Evolutionary conservation across 1,140 invertebrate species (phyloP).

Genomic region (Scaptodrosophila lebanonensis): DNA sequence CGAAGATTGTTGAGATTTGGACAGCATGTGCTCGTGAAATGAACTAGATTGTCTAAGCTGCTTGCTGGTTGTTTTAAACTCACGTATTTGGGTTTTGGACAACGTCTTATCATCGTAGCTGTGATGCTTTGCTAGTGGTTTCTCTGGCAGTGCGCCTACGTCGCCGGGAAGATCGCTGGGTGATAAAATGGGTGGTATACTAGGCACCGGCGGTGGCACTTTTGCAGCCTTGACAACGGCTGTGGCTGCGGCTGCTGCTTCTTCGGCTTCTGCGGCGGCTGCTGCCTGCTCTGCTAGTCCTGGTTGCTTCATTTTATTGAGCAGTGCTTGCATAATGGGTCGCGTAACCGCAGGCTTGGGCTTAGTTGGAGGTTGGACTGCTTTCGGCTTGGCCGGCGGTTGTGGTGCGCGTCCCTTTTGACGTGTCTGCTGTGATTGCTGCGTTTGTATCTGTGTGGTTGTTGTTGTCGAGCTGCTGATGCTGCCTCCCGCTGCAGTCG

Average conservation of each 20-base stretch:
- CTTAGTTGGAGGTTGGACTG: constrained; percentile 34
- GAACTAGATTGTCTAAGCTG: constrained; percentile 81
- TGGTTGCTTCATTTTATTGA: constrained; percentile 70
- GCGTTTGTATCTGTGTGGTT: constrained; percentile 56
- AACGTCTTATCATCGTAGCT: constrained; percentile 81
- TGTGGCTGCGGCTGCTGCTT: constrained; percentile 17
- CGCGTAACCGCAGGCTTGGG: constrained; percentile 67
- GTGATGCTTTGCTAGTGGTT: constrained; percentile 80
- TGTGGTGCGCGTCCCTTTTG: constrained; percentile 60
- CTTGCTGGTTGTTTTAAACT: constrained; percentile 80
- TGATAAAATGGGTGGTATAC: constrained; percentile 57
- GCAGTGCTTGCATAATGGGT: constrained; percentile 68
- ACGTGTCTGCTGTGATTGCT: constrained; percentile 49
- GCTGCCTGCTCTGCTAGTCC: constrained; percentile 62
- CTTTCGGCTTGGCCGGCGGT: constrained; percentile 31
- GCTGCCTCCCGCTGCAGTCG: neutral
- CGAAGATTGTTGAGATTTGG: constrained; percentile 74
- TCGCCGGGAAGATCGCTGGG: constrained; percentile 61
- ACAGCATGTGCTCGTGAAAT: constrained; percentile 81
- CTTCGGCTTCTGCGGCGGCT: constrained; percentile 53
- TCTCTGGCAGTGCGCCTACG: constrained; percentile 75
- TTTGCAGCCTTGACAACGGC: constrained; percentile 22
- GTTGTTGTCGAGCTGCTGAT: constrained; percentile 5
- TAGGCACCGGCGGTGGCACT: constrained; percentile 54
- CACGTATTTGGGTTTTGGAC: constrained; percentile 81